Percentiles rank a stretch among this genome's conserved stretches.
phyloP scores from a whole-genome alignment of 1,140 invertebrate species.

The Holcopasites calliopsidis region DNA sequence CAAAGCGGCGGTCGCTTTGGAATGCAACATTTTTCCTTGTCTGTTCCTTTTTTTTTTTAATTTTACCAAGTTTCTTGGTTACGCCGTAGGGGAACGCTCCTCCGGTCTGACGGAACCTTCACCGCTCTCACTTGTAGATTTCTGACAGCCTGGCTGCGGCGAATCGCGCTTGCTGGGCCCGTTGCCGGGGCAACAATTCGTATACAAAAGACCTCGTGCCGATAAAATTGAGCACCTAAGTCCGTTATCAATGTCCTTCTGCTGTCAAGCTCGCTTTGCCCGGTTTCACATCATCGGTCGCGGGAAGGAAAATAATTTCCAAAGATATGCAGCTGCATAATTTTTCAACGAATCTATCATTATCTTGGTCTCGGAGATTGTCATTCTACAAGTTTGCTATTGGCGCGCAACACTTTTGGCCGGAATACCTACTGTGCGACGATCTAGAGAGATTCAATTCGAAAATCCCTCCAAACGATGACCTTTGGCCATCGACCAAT shows the following conservation, averaged over 20 bases:
- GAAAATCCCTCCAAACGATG: neutral
- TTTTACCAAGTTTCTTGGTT: neutral
- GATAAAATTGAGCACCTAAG: too few relatives aligned
- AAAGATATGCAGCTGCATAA: neutral
- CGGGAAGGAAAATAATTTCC: too few relatives aligned
- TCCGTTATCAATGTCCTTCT: too few relatives aligned
- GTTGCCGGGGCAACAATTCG: conserved; percentile 41
- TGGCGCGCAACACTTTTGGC: too few relatives aligned
- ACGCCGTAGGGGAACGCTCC: neutral
- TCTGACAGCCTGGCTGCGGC: neutral
- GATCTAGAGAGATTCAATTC: too few relatives aligned
- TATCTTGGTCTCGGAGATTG: too few relatives aligned
- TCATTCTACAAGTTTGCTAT: too few relatives aligned
- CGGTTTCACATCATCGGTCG: too few relatives aligned
- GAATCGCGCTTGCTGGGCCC: neutral
- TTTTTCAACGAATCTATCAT: neutral
- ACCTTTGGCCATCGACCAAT: neutral
- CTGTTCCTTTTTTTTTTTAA: neutral
- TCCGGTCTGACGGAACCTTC: neutral
- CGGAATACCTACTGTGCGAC: too few relatives aligned
- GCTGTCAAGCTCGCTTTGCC: too few relatives aligned
- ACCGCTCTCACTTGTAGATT: conserved; percentile 50
- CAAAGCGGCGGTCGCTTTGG: conserved; percentile 68
- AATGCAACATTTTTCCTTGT: conserved; percentile 60
- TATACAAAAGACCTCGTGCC: conserved; percentile 3